Conservation (phyloP, 2,797 vertebrate genomes). For the Rachycentron canadum region DNA sequence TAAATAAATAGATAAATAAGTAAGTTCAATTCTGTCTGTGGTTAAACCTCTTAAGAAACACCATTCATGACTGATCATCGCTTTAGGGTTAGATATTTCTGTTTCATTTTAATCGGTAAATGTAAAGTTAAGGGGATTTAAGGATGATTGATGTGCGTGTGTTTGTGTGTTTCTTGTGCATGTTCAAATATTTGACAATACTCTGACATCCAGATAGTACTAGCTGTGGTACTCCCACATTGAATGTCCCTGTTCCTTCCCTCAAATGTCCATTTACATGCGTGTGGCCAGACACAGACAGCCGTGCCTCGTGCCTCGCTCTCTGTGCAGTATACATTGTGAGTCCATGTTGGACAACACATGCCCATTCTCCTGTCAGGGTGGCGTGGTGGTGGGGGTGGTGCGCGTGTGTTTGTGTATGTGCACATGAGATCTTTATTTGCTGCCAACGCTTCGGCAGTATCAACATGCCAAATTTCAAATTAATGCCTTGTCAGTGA, state of each 20-base stretch:
- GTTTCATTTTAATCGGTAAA: no score
- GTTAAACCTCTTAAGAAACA: neutral
- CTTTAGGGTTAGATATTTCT: no score
- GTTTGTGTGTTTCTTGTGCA: slow-evolving; percentile 51
- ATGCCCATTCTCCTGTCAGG: slow-evolving; percentile 68
- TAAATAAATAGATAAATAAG: neutral
- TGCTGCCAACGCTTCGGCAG: slow-evolving; percentile 88
- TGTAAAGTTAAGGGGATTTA: no score
- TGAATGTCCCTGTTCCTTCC: slow-evolving; percentile 59
- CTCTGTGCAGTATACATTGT: slow-evolving; percentile 56
- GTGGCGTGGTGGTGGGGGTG: slow-evolving; percentile 22
- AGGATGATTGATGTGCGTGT: slow-evolving; percentile 7
- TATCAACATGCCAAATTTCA: slow-evolving; percentile 90
- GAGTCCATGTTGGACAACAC: slow-evolving; percentile 81
- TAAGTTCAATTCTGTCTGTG: neutral
- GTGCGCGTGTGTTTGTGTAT: slow-evolving; percentile 36
- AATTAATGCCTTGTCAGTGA: slow-evolving; percentile 95
- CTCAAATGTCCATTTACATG: slow-evolving; percentile 82
- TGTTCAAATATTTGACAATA: slow-evolving; percentile 69
- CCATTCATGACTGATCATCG: no score
- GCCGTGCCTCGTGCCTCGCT: slow-evolving; percentile 64
- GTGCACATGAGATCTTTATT: slow-evolving; percentile 78
- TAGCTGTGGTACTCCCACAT: slow-evolving; percentile 57
- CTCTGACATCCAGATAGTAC: slow-evolving; percentile 75
- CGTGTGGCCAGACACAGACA: slow-evolving; percentile 75